Evolutionary conservation across 2,113 vertebrate genomes (phyloP), one percentile per base, ranked within the genome.

Genomic region (Platysteira castanea): DNA sequence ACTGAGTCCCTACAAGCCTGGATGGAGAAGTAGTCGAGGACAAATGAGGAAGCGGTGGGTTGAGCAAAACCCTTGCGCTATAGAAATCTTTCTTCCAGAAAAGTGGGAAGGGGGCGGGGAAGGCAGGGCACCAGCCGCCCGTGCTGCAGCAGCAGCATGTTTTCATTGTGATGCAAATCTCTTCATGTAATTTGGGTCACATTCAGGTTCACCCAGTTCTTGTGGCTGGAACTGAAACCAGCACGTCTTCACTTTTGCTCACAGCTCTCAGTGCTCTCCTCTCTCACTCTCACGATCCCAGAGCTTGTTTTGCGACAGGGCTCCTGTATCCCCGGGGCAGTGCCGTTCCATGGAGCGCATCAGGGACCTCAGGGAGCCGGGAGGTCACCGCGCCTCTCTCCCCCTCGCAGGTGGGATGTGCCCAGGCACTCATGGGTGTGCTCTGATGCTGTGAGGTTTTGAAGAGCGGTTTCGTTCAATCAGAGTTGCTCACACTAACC

Each of bases 111-210:
- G 56, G 17, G 80, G 70, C 1, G 2, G 31, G 41, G 41, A 41
- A 68, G 68, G n/a, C 60, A 60, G 59, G 50, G 67, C 91, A 69
- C 7, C 60, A 74, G 47, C 22, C 7, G 0, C 27, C n/a, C 50
- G 27, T 10, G 2, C 30, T 41, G 70, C 78, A 57, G 84, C 2
- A 82, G 61, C 33, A 7, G 13, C 2, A 1, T 93, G 63, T 94
- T 90, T 97, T 93, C 95, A 95, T 81, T 97, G 93, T 95, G 69
- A 96, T 95, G 92, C 92, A 97, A 97, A 92, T 96, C 67, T 42
- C 35, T 87, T 92, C 49, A 1, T 24, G 73, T 88, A 93, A 93
- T 96, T 96, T 96, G 92, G 79, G 92, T 92, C 86, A 92, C 71
- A 44, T 90, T 95, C 93, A 88, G 50, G 87, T 96, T 97, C 95